Conservation (phyloP, 2,888 invertebrate genomes). For the Drosophila monieri region DNA sequence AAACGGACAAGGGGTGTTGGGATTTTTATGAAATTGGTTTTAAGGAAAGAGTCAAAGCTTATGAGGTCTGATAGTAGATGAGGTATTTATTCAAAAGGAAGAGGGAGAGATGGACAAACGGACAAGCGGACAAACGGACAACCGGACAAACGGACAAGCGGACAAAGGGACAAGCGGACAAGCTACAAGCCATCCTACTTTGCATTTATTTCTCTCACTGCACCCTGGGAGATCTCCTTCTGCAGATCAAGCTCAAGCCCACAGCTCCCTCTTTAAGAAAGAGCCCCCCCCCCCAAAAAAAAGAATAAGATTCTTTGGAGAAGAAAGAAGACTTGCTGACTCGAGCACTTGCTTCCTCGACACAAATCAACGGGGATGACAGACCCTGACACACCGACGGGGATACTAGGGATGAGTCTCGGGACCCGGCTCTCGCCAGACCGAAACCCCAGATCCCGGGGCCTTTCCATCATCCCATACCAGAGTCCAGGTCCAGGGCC, state of each 20-base stretch:
- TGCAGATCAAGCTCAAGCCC: conserved; percentile 43
- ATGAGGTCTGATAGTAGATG: no score
- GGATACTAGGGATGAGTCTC: conserved; percentile 7
- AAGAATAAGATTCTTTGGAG: neutral
- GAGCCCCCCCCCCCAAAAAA: conserved; percentile 21
- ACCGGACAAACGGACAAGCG: no score
- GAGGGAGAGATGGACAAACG: no score
- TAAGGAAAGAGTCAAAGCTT: no score
- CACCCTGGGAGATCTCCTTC: conserved; percentile 1
- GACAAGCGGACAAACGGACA: no score
- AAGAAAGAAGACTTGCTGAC: conserved; percentile 33
- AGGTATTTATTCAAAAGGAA: no score
- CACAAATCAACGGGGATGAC: conserved; percentile 73
- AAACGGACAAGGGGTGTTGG: no score
- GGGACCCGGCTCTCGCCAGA: conserved; percentile 5
- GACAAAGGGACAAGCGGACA: no score
- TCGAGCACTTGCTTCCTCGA: conserved; percentile 76
- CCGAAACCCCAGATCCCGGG: neutral
- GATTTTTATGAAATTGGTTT: no score
- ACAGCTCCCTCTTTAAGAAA: conserved; percentile 59
- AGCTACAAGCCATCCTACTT: no score
- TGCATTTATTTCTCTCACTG: conserved; percentile 1
- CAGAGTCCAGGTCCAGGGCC: conserved; percentile 1
- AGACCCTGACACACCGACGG: conserved; percentile 64
- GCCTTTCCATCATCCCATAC: conserved; percentile 30